These are phyloP conservation scores for Limnephilus rhombicus DNA, from an alignment of 2,888 invertebrate genomes.

Conservation along the genomic window DNA sequence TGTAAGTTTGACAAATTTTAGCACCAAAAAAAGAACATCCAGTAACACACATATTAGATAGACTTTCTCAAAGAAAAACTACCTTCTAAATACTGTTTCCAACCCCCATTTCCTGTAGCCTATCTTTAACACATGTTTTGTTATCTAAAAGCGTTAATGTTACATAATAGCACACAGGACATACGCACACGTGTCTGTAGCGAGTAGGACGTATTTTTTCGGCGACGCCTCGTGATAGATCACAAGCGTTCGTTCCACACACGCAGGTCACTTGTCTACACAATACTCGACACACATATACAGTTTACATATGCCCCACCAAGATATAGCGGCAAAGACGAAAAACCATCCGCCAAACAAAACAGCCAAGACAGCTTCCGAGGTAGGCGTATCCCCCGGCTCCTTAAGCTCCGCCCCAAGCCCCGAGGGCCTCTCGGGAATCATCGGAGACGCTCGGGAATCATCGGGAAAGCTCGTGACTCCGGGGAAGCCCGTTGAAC, in stretches of 20 bases:
- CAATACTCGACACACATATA: conserved; percentile 54
- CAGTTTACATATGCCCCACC: conserved; percentile 56
- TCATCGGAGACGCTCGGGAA: conserved; percentile 54
- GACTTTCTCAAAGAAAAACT: not conserved
- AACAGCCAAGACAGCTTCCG: conserved; percentile 63
- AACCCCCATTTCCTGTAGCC: not conserved
- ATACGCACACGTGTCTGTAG: not conserved
- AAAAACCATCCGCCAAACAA: conserved; percentile 66
- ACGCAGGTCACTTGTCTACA: conserved; percentile 53
- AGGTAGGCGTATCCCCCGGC: conserved; percentile 60
- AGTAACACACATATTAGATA: not conserved
- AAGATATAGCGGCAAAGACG: conserved; percentile 61
- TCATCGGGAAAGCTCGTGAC: conserved; percentile 48
- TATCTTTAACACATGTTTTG: not conserved
- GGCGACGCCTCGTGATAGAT: conserved; percentile 58
- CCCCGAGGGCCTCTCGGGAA: conserved; percentile 56
- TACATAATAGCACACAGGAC: not conserved
- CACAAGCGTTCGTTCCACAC: conserved; percentile 44
- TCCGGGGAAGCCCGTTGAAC: conserved; percentile 54
- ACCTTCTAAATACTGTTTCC: too few relatives aligned
- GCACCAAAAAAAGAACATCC: too few relatives aligned
- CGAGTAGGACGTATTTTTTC: conserved; percentile 41
- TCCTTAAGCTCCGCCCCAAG: conserved; percentile 60
- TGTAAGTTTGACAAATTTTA: too few relatives aligned
- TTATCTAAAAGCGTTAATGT: not conserved